phyloP scores from a whole-genome alignment of 2,113 vertebrate species.

The Pluvianellus socialis region DNA sequence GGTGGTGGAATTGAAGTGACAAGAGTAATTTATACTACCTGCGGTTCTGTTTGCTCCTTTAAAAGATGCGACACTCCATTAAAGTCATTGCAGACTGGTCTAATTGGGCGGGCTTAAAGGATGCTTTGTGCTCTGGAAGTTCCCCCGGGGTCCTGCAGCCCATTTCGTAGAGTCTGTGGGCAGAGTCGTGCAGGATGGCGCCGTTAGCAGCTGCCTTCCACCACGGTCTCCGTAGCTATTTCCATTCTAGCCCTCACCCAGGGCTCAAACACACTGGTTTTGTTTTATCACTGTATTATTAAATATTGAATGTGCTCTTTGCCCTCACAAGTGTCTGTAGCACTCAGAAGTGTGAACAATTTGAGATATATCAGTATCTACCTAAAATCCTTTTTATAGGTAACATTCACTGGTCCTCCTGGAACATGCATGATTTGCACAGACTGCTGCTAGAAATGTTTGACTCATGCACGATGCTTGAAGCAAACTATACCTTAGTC shows the following conservation, averaged over 20 bases:
- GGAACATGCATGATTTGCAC: background rate
- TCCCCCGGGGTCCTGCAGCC: background rate
- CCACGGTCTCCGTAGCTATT: background rate
- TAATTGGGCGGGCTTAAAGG: background rate
- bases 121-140: background rate
- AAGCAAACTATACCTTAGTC: background rate
- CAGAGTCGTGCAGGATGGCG: background rate
- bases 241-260: background rate
- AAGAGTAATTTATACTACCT: slow-evolving; percentile 49
- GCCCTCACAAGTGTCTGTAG: background rate
- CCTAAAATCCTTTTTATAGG: background rate
- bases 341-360: background rate
- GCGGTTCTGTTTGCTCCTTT: background rate
- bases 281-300: background rate
- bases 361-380: background rate
- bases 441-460: background rate
- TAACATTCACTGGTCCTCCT: background rate
- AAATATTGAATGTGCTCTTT: background rate
- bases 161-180: background rate
- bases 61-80: background rate
- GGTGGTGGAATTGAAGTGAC: slow-evolving; percentile 57
- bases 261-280: background rate
- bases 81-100: background rate
- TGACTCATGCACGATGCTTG: background rate
- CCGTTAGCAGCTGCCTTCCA: background rate